These are phyloP conservation scores for Ciconia nigra DNA, from an alignment of 2,797 vertebrate genomes.

Conservation along the genomic window DNA sequence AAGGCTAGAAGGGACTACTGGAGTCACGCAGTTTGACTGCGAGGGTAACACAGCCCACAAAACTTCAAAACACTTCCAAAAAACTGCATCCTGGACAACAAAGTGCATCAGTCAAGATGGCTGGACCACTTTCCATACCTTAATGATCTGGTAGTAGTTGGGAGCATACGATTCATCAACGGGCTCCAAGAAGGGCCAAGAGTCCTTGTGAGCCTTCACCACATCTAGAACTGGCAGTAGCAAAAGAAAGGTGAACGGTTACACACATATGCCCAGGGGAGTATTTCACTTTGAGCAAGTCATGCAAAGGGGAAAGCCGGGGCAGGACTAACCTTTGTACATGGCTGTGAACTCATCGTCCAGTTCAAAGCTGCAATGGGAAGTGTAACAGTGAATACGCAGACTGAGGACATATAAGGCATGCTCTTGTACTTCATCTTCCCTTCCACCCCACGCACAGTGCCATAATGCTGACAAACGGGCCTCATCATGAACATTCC, in stretches of 20 bases:
- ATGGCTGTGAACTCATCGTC: slow-evolving; percentile 97
- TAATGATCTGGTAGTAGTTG: slow-evolving; percentile 95
- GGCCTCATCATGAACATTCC: background rate
- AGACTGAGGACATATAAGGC: background rate
- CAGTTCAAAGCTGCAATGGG: slow-evolving; percentile 87
- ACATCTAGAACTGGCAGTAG: slow-evolving; percentile 86
- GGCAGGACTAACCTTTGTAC: slow-evolving; percentile 88
- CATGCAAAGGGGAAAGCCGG: background rate
- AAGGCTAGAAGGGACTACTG: background rate
- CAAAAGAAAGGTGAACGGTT: background rate
- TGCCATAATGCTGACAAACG: background rate
- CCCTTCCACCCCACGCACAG: background rate
- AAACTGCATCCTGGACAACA: background rate
- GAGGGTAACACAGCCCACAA: background rate
- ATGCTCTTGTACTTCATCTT: background rate
- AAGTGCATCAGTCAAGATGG: background rate
- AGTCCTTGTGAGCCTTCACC: slow-evolving; percentile 95
- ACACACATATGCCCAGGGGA: background rate
- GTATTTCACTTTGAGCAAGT: background rate
- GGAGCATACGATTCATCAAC: slow-evolving; percentile 98
- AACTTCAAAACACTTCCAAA: background rate
- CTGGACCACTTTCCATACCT: slow-evolving; percentile 77
- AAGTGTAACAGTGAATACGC: slow-evolving; percentile 34
- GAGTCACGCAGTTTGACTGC: background rate
- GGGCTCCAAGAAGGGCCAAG: slow-evolving; percentile 97